Evolutionary conservation across 2,888 invertebrate species (phyloP), one percentile per base, ranked within the genome.

Genomic region (Dilophus febrilis): DNA sequence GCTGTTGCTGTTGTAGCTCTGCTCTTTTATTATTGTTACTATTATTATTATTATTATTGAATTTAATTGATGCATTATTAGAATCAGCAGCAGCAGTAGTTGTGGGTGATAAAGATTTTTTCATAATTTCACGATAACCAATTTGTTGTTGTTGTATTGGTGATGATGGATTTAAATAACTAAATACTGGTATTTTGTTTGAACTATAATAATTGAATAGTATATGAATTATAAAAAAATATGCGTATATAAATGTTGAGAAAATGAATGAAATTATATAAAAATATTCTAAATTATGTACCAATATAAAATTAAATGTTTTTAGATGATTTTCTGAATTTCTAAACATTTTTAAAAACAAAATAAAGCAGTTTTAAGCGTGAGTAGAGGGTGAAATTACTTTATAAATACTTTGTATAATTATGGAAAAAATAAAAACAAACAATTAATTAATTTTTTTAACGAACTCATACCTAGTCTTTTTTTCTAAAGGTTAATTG

Each of bases 181-280:
- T 48, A 27, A 48, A 48, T 2, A 45, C 44, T 12, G 46, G 48
- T 35, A 48, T 44, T 29, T 41, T 41, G 26, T 38, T 45, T 29
- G 43, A 41, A 28, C 44, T 44, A 36, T 17, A 44, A 41, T 22
- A 22, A 18, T 30, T 31, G n/a, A n/a, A n/a, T n/a, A n/a, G n/a
- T n/a, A n/a, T n/a, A n/a, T 29, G 12, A 18, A 18, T 12, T 18
- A 18, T 4, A 18, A 33, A 12, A 33, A n/a, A n/a, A n/a, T n/a
- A n/a, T n/a, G n/a, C n/a, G n/a, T n/a, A n/a, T n/a, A n/a, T n/a
- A n/a, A n/a, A n/a, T n/a, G n/a, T n/a, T n/a, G n/a, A n/a, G n/a
- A n/a, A n/a, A n/a, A n/a, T n/a, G n/a, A n/a, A n/a, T 28, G 28
- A 10, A 28, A 28, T 28, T 28, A 10, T 10, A 10, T 28, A 28